These are phyloP conservation scores for Campaea margaritaria DNA, from an alignment of 2,888 invertebrate species.

Conservation along the genomic window DNA sequence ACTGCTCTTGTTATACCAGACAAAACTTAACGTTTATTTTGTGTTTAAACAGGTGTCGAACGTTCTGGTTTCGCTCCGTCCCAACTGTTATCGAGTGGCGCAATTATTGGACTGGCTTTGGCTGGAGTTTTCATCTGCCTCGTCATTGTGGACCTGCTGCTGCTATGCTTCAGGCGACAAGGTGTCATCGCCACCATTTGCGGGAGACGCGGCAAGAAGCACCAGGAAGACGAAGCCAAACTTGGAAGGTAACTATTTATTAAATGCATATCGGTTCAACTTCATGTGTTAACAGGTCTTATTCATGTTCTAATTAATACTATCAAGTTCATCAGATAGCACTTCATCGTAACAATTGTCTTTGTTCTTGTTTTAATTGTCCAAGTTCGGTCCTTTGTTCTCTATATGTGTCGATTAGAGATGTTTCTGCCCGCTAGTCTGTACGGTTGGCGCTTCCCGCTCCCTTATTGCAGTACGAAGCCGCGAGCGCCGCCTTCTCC, in stretches of 20 bases:
- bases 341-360: conserved; percentile 64
- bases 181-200: conserved; percentile 89
- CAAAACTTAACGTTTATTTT: conserved; percentile 41
- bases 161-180: conserved; percentile 88
- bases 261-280: conserved; percentile 4
- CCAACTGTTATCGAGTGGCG: conserved; percentile 88
- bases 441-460: conserved; percentile 98
- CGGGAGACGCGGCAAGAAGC: conserved; percentile 87
- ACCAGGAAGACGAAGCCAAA: conserved; percentile 93
- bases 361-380: conserved; percentile 47
- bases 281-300: conserved; percentile 28
- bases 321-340: conserved; percentile 50
- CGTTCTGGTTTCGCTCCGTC: conserved; percentile 78
- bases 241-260: conserved; percentile 89
- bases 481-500: conserved; percentile 92
- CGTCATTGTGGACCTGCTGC: conserved; percentile 93
- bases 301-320: conserved; percentile 39
- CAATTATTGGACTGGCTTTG: conserved; percentile 94
- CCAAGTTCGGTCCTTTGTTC: conserved; percentile 36
- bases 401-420: conserved; percentile 80
- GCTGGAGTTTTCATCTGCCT: conserved; percentile 92
- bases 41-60: conserved; percentile 73
- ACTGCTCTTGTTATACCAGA: conserved; percentile 60
- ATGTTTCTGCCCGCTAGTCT: conserved; percentile 90
- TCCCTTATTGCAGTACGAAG: conserved; percentile 97